phyloP scores from a whole-genome alignment of 2,888 invertebrate genomes.

The Aphodius granarius region DNA sequence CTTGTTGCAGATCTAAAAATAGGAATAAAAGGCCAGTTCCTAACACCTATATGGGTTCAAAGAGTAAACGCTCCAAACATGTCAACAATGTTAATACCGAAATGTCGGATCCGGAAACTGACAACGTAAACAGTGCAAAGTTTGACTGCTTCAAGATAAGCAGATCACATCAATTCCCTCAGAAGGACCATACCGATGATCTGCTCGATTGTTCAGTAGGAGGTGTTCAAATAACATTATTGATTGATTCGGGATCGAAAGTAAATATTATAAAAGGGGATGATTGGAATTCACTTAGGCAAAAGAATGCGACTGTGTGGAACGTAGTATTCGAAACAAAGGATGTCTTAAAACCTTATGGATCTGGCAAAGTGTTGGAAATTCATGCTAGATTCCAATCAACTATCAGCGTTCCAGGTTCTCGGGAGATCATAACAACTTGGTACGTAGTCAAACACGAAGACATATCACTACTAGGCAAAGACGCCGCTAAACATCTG shows the following conservation, averaged over 20 bases:
- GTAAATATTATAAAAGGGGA: slow-evolving; percentile 8
- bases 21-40: too few species aligned
- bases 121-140: neutral
- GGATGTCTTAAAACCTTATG: slow-evolving; percentile 7
- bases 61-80: too few species aligned
- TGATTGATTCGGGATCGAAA: slow-evolving; percentile 10
- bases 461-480: slow-evolving; percentile 1
- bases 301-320: neutral
- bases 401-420: neutral
- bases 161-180: neutral
- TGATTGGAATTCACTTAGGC: slow-evolving; percentile 3
- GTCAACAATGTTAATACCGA: too few species aligned
- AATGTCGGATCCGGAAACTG: too few species aligned
- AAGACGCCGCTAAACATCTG: neutral
- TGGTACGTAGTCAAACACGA: neutral
- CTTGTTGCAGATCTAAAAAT: too few species aligned
- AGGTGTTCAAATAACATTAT: neutral
- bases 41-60: too few species aligned
- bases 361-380: slow-evolving; percentile 3
- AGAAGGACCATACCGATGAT: neutral
- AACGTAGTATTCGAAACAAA: neutral
- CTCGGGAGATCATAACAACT: neutral
- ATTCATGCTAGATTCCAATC: slow-evolving; percentile 1
- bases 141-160: neutral
- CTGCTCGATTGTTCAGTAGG: neutral